Evolutionary conservation across 2,888 invertebrate genomes (phyloP).

Genomic region (Zonitis immaculata): DNA sequence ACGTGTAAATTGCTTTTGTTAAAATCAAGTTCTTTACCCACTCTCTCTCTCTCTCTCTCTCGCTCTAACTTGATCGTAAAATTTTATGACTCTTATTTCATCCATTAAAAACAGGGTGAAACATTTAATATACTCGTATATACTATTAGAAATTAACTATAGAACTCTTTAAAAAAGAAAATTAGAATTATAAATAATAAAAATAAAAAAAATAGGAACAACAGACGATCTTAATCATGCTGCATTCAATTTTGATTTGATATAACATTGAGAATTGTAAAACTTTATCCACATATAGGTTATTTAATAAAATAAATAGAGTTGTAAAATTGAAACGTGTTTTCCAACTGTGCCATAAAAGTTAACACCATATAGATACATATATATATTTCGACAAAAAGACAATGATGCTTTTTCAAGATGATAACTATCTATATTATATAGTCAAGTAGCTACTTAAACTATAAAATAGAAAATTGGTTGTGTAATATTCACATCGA

Average conservation of each 20-base stretch:
- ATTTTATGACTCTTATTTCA: constrained; percentile 24
- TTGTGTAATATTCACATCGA: no score
- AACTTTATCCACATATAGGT: no score
- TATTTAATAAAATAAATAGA: not conserved
- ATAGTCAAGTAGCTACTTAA: no score
- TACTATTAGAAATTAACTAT: not conserved
- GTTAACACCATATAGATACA: no score
- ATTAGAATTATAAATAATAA: no score
- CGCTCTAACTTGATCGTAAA: constrained; percentile 19
- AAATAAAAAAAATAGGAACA: no score
- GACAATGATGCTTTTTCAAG: not conserved
- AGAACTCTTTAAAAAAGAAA: not conserved
- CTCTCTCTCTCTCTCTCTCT: no score
- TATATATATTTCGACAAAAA: not conserved
- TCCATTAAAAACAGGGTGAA: constrained; percentile 13
- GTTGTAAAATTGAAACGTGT: not conserved
- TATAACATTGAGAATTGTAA: no score
- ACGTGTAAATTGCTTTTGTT: constrained; percentile 28
- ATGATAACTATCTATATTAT: not conserved
- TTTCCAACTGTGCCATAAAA: not conserved
- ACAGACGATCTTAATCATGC: no score
- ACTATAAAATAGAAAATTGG: not conserved
- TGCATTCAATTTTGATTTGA: no score
- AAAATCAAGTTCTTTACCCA: constrained; percentile 20
- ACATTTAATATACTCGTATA: not conserved